phyloP scores from a whole-genome alignment of 2,797 vertebrate genomes.

The Molossus molossus region DNA sequence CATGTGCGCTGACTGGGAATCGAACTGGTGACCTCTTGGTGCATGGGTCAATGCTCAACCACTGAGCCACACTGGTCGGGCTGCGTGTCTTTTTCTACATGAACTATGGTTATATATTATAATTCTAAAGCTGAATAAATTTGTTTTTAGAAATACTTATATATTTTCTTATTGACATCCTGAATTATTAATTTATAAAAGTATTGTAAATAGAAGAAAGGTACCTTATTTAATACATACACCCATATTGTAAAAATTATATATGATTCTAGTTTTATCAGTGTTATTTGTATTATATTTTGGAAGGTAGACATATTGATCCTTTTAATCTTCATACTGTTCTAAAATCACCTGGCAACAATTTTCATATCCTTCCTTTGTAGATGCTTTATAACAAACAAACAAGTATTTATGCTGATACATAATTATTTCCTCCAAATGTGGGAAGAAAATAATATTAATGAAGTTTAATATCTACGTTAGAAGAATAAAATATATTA shows the following conservation, averaged over 20 bases:
- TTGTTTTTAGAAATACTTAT: conserved; percentile 36
- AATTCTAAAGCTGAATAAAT: conserved; percentile 60
- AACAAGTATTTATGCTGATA: conserved; percentile 54
- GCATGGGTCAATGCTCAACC: too few relatives aligned
- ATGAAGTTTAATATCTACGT: not conserved
- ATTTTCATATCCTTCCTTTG: conserved; percentile 51
- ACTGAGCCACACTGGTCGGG: too few relatives aligned
- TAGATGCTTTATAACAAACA: conserved; percentile 66
- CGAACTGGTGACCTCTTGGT: too few relatives aligned
- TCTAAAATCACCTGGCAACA: conserved; percentile 40
- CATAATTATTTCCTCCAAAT: conserved; percentile 40
- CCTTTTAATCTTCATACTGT: conserved; percentile 45
- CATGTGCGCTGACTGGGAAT: too few relatives aligned
- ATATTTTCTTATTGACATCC: conserved; percentile 20
- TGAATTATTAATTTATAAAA: conserved; percentile 63
- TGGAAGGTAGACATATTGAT: conserved; percentile 53
- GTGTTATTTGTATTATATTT: conserved; percentile 33
- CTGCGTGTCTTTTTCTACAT: not conserved
- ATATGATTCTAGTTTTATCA: not conserved
- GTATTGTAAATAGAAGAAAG: conserved; percentile 28
- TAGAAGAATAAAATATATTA: conserved; percentile 27
- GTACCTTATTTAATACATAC: not conserved
- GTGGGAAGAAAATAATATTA: conserved; percentile 19
- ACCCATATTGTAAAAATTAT: conserved; percentile 1
- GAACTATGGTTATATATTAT: not conserved